Evolutionary conservation across 2,888 invertebrate genomes (phyloP), one percentile per base, ranked within the genome.

Genomic region (Drosophila nr. medialis): DNA sequence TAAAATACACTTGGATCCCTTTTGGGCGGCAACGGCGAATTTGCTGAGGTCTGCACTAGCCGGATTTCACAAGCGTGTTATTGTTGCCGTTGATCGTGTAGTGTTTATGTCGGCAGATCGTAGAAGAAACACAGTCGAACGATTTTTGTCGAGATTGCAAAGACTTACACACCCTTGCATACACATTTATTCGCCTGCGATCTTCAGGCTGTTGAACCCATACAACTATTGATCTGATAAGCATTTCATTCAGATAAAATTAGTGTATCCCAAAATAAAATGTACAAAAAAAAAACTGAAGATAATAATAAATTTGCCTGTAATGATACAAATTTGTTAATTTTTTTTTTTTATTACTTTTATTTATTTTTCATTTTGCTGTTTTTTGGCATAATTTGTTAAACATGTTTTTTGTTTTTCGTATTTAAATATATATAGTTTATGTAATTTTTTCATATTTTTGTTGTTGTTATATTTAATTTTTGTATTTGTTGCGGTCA

Each of bases 371-470:
- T 72, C 76, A 82, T 82, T 82, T 83, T 84, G 80, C 78, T 83
- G 81, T 79, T 79, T 72, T 78, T 80, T 73, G 77, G 87, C 82
- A 81, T 88, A 81, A 83, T 81, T 83, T 77, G 80, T 83, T 81
- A 83, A 83, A 83, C 86, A 86, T 83, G 65, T 65, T 68, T 49
- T 75, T 72, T 42, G 66, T 66, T 72, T 77, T 86, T 67, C 64
- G 72, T 86, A 84, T 82, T 84, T 84, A 86, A 86, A 84, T 84
- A 84, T 86, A 87, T 87, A 83, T 80, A 76, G 61, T 76, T 79
- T 76, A 83, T 84, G 82, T 78, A 80, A 64, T 77, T 76, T 66
- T 66, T 72, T 60, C 38, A 50, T 18, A 11, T 45, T 61, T 48
- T 60, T n/a, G 30, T 42, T 32, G 21, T 53, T 38, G 21, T 53